Conservation (phyloP, 1,140 invertebrate species). For the Pogonomyrmex barbatus region DNA sequence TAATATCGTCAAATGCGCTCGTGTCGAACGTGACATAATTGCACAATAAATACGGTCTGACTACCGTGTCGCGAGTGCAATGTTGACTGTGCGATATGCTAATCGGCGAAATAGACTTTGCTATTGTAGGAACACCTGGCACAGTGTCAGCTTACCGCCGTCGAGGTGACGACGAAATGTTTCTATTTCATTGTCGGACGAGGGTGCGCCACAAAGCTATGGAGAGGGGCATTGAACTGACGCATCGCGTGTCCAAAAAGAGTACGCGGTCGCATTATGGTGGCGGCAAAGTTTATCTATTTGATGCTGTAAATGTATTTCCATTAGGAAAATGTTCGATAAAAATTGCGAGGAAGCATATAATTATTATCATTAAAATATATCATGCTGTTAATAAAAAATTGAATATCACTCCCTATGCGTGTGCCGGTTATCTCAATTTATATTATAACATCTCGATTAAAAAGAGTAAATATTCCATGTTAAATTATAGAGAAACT, state of each 20-base stretch:
- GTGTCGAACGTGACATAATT: conserved; percentile 23
- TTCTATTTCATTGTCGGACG: conserved; percentile 66
- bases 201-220: conserved; percentile 51
- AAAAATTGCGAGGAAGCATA: neutral
- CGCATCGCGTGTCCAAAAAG: conserved; percentile 51
- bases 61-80: conserved; percentile 15
- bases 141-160: conserved; percentile 72
- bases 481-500: conserved; percentile 2
- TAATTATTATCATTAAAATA: neutral
- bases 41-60: conserved; percentile 20
- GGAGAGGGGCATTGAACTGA: conserved; percentile 60
- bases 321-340: neutral
- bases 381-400: neutral
- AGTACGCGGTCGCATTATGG: neutral
- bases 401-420: neutral
- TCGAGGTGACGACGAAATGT: conserved; percentile 74
- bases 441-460: neutral
- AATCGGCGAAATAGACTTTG: conserved; percentile 64
- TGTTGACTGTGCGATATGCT: conserved; percentile 56
- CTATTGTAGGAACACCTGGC: conserved; percentile 75
- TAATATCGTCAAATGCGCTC: neutral
- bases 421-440: neutral
- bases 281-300: neutral
- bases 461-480: neutral
- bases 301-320: neutral